Base-by-base conservation (phyloP, 2,113 vertebrate species). In the Eretmochelys imbricata region DNA sequence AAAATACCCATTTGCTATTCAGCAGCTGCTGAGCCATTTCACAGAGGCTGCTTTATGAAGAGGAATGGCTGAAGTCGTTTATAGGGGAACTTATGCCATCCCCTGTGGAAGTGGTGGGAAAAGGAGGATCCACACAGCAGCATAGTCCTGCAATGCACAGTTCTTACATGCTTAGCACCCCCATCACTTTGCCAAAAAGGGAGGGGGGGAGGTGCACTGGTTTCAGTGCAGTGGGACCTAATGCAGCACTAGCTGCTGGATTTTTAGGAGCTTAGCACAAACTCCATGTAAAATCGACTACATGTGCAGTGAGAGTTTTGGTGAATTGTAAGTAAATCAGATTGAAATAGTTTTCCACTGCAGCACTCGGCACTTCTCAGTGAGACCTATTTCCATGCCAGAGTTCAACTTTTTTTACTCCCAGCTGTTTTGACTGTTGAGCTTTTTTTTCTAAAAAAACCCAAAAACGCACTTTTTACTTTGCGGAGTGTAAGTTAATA, bases 161-260 rank as follows among this genome's bases (percentile, higher is more conserved):
- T 89, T 55, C 94, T 90, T 93, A 89, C 82, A 96, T 87, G 91
- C 78, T 91, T 95, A 96, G 96, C 93, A 69, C 95, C 94, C 95
- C 93, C 93, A 82, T 51, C 94, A 55, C 89, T 88, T 93, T 84
- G 90, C 95, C 93, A 87, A 91, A 94, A 84, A 42, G 20, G 17
- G 72, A 10, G 94, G 88, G 51, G 93, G 76, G 5, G 25, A 20
- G 10, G 55, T 57, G 55, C 25, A 27, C 10, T 12, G 10, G 10
- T 27, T 57, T 57, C 55, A 11, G 10, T 57, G 25, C 55, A 10
- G 9, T 12, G 55, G 55, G 55, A 57, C 10, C 24, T 57, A 31
- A 29, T 59, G 57, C 27, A 59, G 57, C 11, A 31, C 24, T 14
- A 59, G 27, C 27, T 13, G 50, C 88, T 94, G 82, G 75, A 76